phyloP scores from a whole-genome alignment of 1,140 invertebrate species.

The Portunus trituberculatus region DNA sequence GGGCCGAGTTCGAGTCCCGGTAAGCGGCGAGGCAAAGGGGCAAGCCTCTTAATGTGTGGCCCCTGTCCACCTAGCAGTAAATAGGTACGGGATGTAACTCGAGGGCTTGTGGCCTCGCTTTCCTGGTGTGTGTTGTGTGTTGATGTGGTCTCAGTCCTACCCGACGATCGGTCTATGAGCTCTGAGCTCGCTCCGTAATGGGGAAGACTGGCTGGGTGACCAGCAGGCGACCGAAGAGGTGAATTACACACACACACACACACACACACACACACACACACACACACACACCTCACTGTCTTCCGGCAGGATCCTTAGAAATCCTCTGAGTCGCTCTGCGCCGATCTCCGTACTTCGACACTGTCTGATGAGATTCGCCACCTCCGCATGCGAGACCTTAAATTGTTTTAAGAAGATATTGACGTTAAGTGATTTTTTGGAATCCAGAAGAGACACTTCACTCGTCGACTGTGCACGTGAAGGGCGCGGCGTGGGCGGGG shows the following conservation, averaged over 20 bases:
- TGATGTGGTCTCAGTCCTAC: too few species aligned
- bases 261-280: slow-evolving; percentile 34
- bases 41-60: too few species aligned
- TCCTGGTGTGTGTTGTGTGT: too few species aligned
- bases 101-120: too few species aligned
- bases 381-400: slow-evolving; percentile 93
- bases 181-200: too few species aligned
- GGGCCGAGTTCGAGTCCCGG: too few species aligned
- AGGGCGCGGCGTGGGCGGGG: slow-evolving; percentile 78
- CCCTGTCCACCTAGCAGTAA: too few species aligned
- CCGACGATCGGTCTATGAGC: too few species aligned
- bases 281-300: slow-evolving; percentile 86
- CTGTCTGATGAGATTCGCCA: slow-evolving; percentile 91
- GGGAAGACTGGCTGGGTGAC: too few species aligned
- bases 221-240: too few species aligned
- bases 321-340: slow-evolving; percentile 92
- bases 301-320: slow-evolving; percentile 96
- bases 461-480: slow-evolving; percentile 49
- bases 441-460: slow-evolving; percentile 88
- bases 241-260: slow-evolving; percentile 31
- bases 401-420: slow-evolving; percentile 99
- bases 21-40: too few species aligned
- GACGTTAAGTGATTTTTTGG: slow-evolving; percentile 96
- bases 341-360: slow-evolving; percentile 94
- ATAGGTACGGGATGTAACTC: too few species aligned